Conservation (phyloP, 2,888 invertebrate genomes). For the Drosophila rubida region DNA sequence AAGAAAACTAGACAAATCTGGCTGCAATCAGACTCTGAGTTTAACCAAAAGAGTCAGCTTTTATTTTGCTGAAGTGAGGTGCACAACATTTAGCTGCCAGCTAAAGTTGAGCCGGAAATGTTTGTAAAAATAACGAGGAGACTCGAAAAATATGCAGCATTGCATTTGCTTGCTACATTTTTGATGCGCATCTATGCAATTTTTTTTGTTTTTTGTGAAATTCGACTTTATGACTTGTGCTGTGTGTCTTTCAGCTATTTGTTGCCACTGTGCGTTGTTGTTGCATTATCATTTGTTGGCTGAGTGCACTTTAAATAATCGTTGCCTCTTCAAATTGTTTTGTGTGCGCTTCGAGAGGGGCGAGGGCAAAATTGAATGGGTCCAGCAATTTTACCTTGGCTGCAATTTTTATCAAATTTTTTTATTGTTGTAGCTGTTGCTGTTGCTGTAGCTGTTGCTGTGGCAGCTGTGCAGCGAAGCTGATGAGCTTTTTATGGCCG, state of each 20-base stretch:
- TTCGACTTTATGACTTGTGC: conserved; percentile 63
- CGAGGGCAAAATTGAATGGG: not conserved
- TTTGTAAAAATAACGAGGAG: conserved; percentile 19
- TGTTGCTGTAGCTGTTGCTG: conserved; percentile 23
- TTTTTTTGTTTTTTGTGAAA: conserved; percentile 67
- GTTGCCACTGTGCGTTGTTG: conserved; percentile 23
- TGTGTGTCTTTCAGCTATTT: conserved; percentile 60
- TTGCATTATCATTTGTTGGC: conserved; percentile 77
- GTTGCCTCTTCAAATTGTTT: conserved; percentile 73
- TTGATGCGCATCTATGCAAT: conserved; percentile 47
- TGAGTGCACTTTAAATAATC: conserved; percentile 78
- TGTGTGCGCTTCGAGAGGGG: conserved; percentile 23
- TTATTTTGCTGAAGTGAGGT: not conserved
- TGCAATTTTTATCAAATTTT: conserved; percentile 79
- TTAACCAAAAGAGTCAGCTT: not conserved
- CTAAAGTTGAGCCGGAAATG: conserved; percentile 18
- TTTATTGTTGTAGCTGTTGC: conserved; percentile 13
- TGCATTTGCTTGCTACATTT: conserved; percentile 9
- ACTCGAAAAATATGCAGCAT: conserved; percentile 21
- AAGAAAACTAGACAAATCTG: not conserved
- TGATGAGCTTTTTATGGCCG: conserved; percentile 77
- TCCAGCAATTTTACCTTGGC: conserved; percentile 43
- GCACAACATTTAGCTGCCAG: not conserved
- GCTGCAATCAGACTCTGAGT: too few species aligned
- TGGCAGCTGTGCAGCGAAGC: conserved; percentile 64